Evolutionary conservation across 2,888 invertebrate species (phyloP), one percentile per base, ranked within the genome.

Genomic region (Oscheius sp.): DNA sequence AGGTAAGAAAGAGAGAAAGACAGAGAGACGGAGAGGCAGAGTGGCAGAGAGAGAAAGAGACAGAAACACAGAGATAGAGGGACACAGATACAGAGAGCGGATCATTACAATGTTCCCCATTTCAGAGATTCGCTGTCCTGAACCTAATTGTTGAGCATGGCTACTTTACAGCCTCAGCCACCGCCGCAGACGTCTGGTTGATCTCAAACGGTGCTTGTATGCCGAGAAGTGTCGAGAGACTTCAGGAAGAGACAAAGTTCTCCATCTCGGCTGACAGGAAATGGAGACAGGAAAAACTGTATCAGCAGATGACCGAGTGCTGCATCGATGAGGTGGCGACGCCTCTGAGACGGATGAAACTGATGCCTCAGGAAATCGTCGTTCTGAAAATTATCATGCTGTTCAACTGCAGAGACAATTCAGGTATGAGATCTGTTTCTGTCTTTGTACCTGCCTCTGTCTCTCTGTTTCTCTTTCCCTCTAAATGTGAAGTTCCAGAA

Each of bases 251-350:
- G 47, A 76, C 79, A 37, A 60, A 70, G 63, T 78, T 79, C 29
- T 78, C 82, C 33, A 80, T 88, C 33, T 84, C 86, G 2, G 86
- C 80, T 21, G 88, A 87, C 70, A 79, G 88, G 32, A 78, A 79
- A 53, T 88, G 88, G 88, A 78, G 88, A 47, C 88, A 88, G 62
- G 88, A 88, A 73, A 88, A 88, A 74, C 76, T 88, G 32, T 88
- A 87, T 78, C 84, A 86, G 58, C 81, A 85, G 62, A 86, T 86
- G 86, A 86, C 85, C 2, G 84, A 85, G 62, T 76, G 79, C 11
- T 87, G 86, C 63, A 87, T 88, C 13, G 87, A 88, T 70, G 88
- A 87, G 59, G 80, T 79, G 11, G 86, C 87, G n/a, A 81, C 80
- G 37, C 88, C 88, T 2, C 72, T 88, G 60, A 73, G 84, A 35